These are phyloP conservation scores for Ophion slaviceki DNA, from an alignment of 2,888 invertebrate species.

Conservation along the genomic window DNA sequence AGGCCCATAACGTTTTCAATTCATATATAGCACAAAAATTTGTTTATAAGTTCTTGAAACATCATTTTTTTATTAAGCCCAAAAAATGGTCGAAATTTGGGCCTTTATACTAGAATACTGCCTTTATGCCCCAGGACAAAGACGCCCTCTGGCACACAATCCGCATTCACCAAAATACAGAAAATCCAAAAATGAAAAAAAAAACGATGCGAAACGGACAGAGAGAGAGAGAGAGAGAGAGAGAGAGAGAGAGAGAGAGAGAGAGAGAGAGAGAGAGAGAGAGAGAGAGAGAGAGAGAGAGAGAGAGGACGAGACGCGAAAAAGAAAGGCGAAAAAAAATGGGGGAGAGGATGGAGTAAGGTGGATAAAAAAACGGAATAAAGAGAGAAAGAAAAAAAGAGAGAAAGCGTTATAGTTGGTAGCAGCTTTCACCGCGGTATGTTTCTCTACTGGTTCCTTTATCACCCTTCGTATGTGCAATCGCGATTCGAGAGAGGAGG, in stretches of 20 bases:
- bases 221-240: slow-evolving; percentile 58
- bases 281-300: slow-evolving; percentile 53
- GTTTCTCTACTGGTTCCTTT: slow-evolving; percentile 42
- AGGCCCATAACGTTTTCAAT: no score
- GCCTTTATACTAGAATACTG: neutral
- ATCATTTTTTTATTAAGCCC: no score
- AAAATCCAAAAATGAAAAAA: slow-evolving; percentile 54
- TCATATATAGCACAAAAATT: no score
- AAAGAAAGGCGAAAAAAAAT: slow-evolving; percentile 25
- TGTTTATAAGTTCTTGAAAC: no score
- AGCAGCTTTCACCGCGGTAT: slow-evolving; percentile 25
- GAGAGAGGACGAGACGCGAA: neutral
- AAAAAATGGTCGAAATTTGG: no score
- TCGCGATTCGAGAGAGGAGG: slow-evolving; percentile 29
- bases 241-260: slow-evolving; percentile 2
- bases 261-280: slow-evolving; percentile 58
- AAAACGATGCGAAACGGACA: neutral
- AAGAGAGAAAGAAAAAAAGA: neutral
- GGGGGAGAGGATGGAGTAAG: slow-evolving; percentile 46
- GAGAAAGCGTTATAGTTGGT: neutral
- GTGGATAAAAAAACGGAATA: slow-evolving; percentile 15
- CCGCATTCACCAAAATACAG: no score
- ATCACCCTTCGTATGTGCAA: slow-evolving; percentile 55
- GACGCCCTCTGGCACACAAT: no score
- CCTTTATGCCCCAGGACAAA: no score